Base-by-base conservation (phyloP, 2,888 invertebrate species). In the Drosophila mercatorum region DNA sequence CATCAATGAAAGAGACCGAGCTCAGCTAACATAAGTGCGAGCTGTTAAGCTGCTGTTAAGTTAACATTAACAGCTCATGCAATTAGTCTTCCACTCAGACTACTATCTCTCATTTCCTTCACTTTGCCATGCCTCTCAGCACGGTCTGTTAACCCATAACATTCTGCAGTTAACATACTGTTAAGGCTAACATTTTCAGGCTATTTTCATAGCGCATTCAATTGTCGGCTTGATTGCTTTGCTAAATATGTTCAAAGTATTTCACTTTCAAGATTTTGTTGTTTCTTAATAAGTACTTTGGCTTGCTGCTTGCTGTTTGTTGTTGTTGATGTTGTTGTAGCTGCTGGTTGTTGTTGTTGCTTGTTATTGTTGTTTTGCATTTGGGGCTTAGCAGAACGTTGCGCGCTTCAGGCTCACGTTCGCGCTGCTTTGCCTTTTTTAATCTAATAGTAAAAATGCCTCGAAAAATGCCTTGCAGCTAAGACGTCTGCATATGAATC, bases 211-310 rank as follows among this genome's bases (percentile, higher is more conserved):
- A 74, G 73, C 11, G 73, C 31, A 74, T 58, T 55, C 6, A 5
- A 4, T 1, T 0, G 7, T 65, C 58, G 2, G 6, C 47, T 55
- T 8, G 12, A 2, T 12, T 40, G 3, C 43, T 0, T 26, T 44
- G 2, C 31, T 0, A 38, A 44, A 17, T 34, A 17, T 49, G 38
- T 34, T 6, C 5, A 31, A 52, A 56, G 53, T 40, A 71, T 68
- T 64, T 68, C 34, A 51, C 34, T 75, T 61, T 60, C 38, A 71
- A 66, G 75, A 63, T 75, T 53, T 60, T 75, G 75, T 75, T 75
- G 75, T 58, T 75, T 75, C 71, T 75, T 64, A 75, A 72, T 75
- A 75, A 72, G 75, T 75, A 68, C 75, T 64, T 68, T 53, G 52
- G 52, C 62, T 57, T 38, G 52, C 38, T 44, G 36, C 28, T 43